A percentile compares a stretch with the other conserved stretches of the same genome.
Conservation (phyloP, 2,888 invertebrate genomes). For the Venusia cambrica region DNA sequence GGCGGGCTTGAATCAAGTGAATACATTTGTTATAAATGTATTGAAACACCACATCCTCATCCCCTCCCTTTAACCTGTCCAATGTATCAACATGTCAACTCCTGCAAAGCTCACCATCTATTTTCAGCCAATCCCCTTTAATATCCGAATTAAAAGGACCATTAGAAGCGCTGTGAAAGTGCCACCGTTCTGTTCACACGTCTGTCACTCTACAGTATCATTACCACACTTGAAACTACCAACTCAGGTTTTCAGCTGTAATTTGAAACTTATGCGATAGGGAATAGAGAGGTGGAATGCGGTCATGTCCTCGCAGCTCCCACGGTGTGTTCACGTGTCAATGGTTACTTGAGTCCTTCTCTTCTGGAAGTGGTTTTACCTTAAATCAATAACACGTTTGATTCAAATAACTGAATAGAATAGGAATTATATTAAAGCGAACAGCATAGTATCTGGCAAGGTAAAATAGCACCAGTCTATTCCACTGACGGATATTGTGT, state of each 20-base stretch:
- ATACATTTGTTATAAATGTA: constrained; percentile 11
- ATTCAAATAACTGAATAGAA: no score
- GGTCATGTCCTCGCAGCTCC: constrained; percentile 43
- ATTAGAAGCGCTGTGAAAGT: constrained; percentile 59
- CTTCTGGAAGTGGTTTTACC: no score
- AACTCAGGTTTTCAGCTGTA: no score
- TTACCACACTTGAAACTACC: constrained; percentile 35
- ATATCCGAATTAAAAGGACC: constrained; percentile 38
- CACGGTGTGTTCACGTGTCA: constrained; percentile 54
- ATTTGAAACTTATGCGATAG: no score
- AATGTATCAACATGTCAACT: constrained; percentile 27
- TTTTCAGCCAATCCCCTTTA: constrained; percentile 32
- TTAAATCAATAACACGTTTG: no score
- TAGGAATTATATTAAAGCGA: no score
- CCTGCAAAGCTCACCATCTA: constrained; percentile 29
- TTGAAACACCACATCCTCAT: constrained; percentile 17
- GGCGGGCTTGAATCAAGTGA: constrained; percentile 1
- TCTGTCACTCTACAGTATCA: constrained; percentile 58
- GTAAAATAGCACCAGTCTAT: no score
- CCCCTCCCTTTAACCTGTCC: constrained; percentile 27
- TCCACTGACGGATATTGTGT: no score
- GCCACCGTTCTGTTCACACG: constrained; percentile 63
- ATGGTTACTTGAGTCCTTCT: constrained; percentile 15
- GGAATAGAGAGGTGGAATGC: constrained; percentile 28
- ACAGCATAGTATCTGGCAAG: no score